A percentile compares a stretch with the other conserved stretches of the same genome.
Conservation (phyloP, 2,113 vertebrate genomes). For the Microtus oregoni region DNA sequence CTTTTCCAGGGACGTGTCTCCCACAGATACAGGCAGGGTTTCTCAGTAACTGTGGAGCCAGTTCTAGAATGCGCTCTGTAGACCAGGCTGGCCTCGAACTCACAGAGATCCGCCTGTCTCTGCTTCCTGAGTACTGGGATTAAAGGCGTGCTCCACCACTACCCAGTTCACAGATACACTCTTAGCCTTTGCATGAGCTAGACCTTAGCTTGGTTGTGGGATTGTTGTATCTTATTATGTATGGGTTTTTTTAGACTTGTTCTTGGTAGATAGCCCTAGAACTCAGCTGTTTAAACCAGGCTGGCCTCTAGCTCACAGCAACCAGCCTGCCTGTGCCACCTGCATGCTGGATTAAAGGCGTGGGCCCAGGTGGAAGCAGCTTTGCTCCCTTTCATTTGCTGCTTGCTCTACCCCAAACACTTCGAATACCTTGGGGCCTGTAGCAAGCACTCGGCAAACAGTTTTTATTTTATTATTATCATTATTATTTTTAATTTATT, state of each 20-base stretch:
- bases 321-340: not conserved
- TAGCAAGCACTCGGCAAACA: not conserved
- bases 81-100: too few species aligned
- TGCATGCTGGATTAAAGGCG: not conserved
- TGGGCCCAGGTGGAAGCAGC: not conserved
- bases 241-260: not conserved
- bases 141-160: too few species aligned
- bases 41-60: too few species aligned
- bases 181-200: not conserved
- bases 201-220: not conserved
- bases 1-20: not conserved
- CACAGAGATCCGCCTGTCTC: too few species aligned
- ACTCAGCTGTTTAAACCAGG: not conserved
- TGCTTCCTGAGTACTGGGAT: too few species aligned
- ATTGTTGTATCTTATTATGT: not conserved
- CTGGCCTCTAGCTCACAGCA: not conserved
- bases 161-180: not conserved
- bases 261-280: not conserved
- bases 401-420: not conserved
- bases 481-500: too few species aligned
- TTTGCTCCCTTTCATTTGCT: not conserved
- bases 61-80: too few species aligned
- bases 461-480: not conserved
- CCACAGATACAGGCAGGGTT: not conserved
- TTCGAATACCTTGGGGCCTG: not conserved